These are phyloP conservation scores for Amphipoea lucens DNA, from an alignment of 2,888 invertebrate species.

Conservation along the genomic window DNA sequence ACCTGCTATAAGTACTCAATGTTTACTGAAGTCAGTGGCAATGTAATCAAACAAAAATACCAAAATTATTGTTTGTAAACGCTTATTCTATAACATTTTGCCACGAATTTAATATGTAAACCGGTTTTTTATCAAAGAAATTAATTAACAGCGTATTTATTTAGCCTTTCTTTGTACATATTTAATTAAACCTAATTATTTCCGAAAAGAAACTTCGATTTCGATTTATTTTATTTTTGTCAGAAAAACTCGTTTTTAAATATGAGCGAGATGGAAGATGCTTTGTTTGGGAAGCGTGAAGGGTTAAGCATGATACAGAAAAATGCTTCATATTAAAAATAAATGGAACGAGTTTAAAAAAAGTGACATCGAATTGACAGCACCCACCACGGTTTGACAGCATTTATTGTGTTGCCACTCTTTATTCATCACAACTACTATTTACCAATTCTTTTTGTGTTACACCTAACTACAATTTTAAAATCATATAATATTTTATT, in stretches of 20 bases:
- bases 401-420: slow-evolving; percentile 10
- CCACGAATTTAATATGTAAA: not conserved
- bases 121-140: not conserved
- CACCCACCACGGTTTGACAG: slow-evolving; percentile 14
- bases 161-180: not conserved
- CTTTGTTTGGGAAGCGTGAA: slow-evolving; percentile 26
- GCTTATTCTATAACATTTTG: slow-evolving; percentile 21
- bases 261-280: slow-evolving; percentile 29
- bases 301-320: slow-evolving; percentile 46
- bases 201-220: slow-evolving; percentile 43
- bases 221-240: slow-evolving; percentile 58
- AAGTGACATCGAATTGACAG: slow-evolving; percentile 54
- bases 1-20: slow-evolving; percentile 49
- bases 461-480: not conserved
- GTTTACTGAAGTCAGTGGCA: slow-evolving; percentile 3
- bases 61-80: slow-evolving; percentile 1
- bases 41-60: not conserved
- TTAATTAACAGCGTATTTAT: not conserved
- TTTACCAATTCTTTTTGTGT: not conserved
- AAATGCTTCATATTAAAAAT: slow-evolving; percentile 65
- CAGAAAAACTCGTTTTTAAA: slow-evolving; percentile 50
- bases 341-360: slow-evolving; percentile 46
- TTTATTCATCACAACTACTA: not conserved
- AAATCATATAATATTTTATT: not conserved
- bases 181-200: slow-evolving; percentile 14